These are phyloP conservation scores for Trichomalopsis sarcophagae DNA, from an alignment of 1,140 invertebrate species.

Conservation along the genomic window DNA sequence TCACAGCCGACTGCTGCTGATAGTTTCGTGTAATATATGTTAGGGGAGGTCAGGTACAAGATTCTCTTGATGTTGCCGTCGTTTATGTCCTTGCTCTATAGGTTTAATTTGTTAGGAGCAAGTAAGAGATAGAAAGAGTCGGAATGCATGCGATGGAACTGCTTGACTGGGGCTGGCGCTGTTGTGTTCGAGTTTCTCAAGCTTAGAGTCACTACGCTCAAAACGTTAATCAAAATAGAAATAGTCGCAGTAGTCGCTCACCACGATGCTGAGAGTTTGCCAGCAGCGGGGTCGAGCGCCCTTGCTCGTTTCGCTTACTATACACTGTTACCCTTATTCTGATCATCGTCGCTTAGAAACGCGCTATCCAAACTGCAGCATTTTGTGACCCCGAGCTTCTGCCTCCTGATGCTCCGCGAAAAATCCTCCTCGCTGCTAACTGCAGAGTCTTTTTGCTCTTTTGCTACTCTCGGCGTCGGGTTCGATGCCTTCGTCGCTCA, in stretches of 20 bases:
- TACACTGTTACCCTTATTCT: constrained; percentile 67
- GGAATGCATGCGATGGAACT: constrained; percentile 69
- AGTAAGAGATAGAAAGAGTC: constrained; percentile 66
- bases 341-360: constrained; percentile 75
- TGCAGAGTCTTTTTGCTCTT: constrained; percentile 58
- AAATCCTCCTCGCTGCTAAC: constrained; percentile 64
- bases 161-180: constrained; percentile 65
- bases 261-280: constrained; percentile 86
- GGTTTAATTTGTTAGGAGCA: constrained; percentile 48
- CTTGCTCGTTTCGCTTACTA: constrained; percentile 73
- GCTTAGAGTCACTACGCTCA: constrained; percentile 66
- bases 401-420: constrained; percentile 50
- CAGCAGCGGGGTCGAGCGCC: constrained; percentile 77
- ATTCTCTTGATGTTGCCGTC: constrained; percentile 59
- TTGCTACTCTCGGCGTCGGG: constrained; percentile 59
- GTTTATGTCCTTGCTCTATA: constrained; percentile 44
- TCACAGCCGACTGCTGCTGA: constrained; percentile 17
- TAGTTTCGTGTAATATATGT: constrained; percentile 55
- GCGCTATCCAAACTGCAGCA: constrained; percentile 77
- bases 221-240: constrained; percentile 69
- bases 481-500: constrained; percentile 70
- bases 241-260: constrained; percentile 89
- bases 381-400: constrained; percentile 67
- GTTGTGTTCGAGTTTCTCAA: constrained; percentile 64
- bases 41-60: constrained; percentile 64